These are phyloP conservation scores for Catostylus mosaicus DNA, from an alignment of 30 jellyfish, hydroid and myxozoan genomes.

Conservation along the genomic window DNA sequence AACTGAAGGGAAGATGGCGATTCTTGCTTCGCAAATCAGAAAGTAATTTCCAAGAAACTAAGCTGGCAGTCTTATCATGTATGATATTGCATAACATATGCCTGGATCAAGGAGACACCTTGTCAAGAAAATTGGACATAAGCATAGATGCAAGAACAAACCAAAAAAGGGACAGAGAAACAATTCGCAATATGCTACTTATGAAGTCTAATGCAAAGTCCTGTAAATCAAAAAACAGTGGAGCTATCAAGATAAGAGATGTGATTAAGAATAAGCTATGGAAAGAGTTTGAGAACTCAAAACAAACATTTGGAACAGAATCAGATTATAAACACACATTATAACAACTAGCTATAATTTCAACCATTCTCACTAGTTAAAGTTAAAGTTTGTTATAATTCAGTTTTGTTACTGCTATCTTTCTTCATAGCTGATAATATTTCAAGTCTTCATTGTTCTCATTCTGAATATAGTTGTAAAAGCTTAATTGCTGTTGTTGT, in stretches of 20 bases:
- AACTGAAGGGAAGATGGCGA: constrained; percentile 57
- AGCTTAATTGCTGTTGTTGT: too few species aligned
- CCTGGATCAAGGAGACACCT: constrained; percentile 46
- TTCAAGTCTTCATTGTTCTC: too few species aligned
- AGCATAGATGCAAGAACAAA: constrained; percentile 40
- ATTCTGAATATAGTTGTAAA: too few species aligned
- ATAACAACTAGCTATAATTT: too few species aligned
- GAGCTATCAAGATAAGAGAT: background rate
- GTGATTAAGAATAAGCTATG: background rate
- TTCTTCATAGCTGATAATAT: too few species aligned
- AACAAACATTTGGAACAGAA: too few species aligned
- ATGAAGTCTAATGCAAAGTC: constrained; percentile 18
- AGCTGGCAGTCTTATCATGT: constrained; percentile 52
- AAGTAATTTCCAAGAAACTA: constrained; percentile 28
- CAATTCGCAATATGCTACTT: constrained; percentile 28
- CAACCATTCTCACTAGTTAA: too few species aligned
- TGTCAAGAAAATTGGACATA: constrained; percentile 31
- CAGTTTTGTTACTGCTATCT: too few species aligned
- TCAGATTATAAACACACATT: too few species aligned
- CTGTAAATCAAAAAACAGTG: background rate
- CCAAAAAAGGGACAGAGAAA: constrained; percentile 26
- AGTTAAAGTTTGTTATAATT: too few species aligned
- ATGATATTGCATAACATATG: constrained; percentile 73
- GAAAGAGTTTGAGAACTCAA: too few species aligned
- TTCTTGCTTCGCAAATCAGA: constrained; percentile 57